Conservation (phyloP, 2,888 invertebrate species). For the Campoletis raptor region DNA sequence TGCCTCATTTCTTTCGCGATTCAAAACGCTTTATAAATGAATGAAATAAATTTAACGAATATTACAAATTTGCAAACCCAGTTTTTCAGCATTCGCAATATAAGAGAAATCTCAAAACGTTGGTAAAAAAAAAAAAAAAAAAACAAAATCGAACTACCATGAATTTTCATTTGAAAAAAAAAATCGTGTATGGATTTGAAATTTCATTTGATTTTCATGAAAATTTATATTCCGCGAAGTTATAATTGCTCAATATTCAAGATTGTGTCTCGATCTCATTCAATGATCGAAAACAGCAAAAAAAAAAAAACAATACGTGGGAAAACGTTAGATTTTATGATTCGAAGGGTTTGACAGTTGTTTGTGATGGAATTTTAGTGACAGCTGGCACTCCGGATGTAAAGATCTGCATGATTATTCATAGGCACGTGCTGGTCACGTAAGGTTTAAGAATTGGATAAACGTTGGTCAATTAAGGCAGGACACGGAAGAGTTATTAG, state of each 20-base stretch:
- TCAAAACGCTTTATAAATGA: background rate
- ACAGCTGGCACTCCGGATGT: background rate
- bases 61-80: background rate
- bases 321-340: too few species aligned
- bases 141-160: too few species aligned
- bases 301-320: too few species aligned
- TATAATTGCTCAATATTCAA: too few species aligned
- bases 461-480: conserved; percentile 48
- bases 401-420: background rate
- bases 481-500: conserved; percentile 22
- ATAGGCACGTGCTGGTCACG: conserved; percentile 41
- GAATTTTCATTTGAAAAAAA: background rate
- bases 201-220: background rate
- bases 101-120: background rate
- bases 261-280: too few species aligned
- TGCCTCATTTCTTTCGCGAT: background rate
- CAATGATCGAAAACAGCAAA: too few species aligned
- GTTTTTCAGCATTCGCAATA: background rate
- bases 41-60: background rate
- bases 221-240: too few species aligned
- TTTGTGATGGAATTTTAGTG: too few species aligned
- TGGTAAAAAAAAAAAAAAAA: too few species aligned
- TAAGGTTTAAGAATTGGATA: conserved; percentile 57
- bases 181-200: background rate
- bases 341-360: too few species aligned